A percentile compares a stretch with the other conserved stretches of the same genome.
These are phyloP conservation scores for Baryphthengus martii DNA, from an alignment of 2,113 vertebrate species.

Conservation along the genomic window DNA sequence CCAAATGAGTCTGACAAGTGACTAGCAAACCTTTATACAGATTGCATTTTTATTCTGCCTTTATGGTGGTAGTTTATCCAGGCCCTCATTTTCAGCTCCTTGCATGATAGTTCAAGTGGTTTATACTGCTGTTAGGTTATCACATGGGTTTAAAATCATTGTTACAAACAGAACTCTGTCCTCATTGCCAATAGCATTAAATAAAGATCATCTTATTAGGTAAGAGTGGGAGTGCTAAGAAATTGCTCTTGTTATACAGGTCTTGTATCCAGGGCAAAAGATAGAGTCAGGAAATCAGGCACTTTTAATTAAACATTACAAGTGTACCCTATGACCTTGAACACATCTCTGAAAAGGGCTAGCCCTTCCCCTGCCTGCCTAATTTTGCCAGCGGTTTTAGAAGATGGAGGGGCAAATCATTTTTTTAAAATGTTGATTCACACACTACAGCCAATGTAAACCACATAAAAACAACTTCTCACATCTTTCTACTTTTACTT, in stretches of 20 bases:
- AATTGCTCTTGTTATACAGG: not conserved
- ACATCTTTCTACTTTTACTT: not conserved
- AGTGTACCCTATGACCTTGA: not conserved
- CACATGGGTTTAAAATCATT: slow-evolving; percentile 55
- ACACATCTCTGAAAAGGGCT: not conserved
- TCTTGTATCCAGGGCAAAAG: not conserved
- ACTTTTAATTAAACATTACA: not conserved
- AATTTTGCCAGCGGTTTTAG: not conserved
- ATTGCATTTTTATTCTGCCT: slow-evolving; percentile 22
- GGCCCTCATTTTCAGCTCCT: slow-evolving; percentile 30
- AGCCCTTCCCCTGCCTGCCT: not conserved
- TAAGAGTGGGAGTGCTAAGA: not conserved
- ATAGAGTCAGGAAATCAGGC: not conserved
- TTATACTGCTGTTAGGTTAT: not conserved
- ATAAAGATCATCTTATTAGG: slow-evolving; percentile 11
- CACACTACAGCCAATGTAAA: not conserved
- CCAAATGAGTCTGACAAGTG: slow-evolving; percentile 20
- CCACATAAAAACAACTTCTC: not conserved
- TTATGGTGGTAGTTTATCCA: slow-evolving; percentile 31
- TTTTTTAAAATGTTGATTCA: not conserved
- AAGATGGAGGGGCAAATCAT: not conserved
- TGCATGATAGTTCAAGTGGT: not conserved
- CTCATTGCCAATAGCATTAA: slow-evolving; percentile 10
- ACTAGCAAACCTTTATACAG: slow-evolving; percentile 14
- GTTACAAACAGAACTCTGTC: slow-evolving; percentile 17